Conservation (phyloP, 2,888 invertebrate species). For the Thymelicus lineola region DNA sequence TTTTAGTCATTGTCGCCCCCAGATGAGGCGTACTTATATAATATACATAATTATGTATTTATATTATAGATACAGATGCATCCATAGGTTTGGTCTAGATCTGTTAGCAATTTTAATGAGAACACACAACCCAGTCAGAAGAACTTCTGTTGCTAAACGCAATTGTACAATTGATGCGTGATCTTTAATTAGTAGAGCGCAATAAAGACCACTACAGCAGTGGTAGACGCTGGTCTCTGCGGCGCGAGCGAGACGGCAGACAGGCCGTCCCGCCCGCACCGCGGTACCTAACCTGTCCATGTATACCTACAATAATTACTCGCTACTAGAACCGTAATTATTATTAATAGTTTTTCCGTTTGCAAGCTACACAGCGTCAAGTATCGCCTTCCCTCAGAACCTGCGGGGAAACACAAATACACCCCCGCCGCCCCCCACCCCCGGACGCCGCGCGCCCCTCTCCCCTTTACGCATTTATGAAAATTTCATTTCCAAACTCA, state of each 20-base stretch:
- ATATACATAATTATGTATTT: no score
- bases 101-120: constrained; percentile 38
- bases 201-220: constrained; percentile 4
- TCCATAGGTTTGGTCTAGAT: constrained; percentile 31
- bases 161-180: constrained; percentile 15
- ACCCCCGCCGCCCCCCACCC: constrained; percentile 49
- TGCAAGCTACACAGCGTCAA: constrained; percentile 64
- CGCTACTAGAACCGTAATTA: constrained; percentile 60
- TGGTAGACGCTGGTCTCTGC: neutral
- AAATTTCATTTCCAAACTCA: constrained; percentile 81
- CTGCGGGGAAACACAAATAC: constrained; percentile 75
- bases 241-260: constrained; percentile 12
- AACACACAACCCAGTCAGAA: neutral
- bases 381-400: constrained; percentile 66
- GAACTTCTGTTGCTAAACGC: constrained; percentile 25
- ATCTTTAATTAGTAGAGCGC: constrained; percentile 31
- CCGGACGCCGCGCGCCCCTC: constrained; percentile 43
- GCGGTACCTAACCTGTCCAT: constrained; percentile 37
- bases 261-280: constrained; percentile 8
- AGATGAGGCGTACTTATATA: no score
- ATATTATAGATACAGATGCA: no score
- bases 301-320: constrained; percentile 52
- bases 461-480: constrained; percentile 69
- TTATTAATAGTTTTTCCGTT: constrained; percentile 75
- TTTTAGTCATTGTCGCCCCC: no score